phyloP scores from a whole-genome alignment of 2,888 invertebrate genomes.

The Drosophila antonietae region DNA sequence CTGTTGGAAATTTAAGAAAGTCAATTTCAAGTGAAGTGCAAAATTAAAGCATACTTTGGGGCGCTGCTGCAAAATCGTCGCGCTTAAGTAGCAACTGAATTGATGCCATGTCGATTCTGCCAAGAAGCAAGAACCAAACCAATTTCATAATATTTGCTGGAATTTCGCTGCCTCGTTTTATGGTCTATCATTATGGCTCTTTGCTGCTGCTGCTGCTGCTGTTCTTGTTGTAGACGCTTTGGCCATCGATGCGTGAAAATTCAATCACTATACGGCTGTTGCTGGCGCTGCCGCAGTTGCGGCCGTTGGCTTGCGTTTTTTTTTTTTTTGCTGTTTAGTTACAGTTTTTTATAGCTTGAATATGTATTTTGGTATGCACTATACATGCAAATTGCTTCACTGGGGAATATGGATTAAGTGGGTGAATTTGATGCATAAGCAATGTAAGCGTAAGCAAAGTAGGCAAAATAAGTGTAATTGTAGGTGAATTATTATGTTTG shows the following conservation, averaged over 20 bases:
- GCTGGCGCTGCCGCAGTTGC: conserved; percentile 34
- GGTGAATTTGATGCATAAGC: too few species aligned
- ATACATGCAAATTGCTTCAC: not conserved
- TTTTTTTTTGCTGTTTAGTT: conserved; percentile 65
- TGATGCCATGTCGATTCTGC: conserved; percentile 68
- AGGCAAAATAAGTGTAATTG: too few species aligned
- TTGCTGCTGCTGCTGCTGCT: conserved; percentile 17
- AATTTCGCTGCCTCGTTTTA: conserved; percentile 59
- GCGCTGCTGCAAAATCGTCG: not conserved
- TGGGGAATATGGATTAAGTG: not conserved
- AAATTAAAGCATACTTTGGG: conserved; percentile 45
- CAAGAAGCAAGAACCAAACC: conserved; percentile 32
- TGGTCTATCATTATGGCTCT: conserved; percentile 50
- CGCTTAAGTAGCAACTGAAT: conserved; percentile 57
- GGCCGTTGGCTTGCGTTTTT: conserved; percentile 55
- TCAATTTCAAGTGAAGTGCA: not conserved
- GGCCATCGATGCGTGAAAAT: conserved; percentile 71
- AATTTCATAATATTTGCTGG: conserved; percentile 51
- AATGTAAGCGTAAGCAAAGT: too few species aligned
- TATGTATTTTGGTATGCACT: conserved; percentile 55
- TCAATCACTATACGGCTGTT: conserved; percentile 65
- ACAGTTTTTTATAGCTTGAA: conserved; percentile 54
- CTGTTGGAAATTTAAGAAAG: not conserved
- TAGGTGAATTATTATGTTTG: too few species aligned
- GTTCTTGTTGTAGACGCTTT: conserved; percentile 26